Evolutionary conservation across 30 jellyfish, hydroid and myxozoan genomes (phyloP).

Genomic region (Hydractinia echinata): DNA sequence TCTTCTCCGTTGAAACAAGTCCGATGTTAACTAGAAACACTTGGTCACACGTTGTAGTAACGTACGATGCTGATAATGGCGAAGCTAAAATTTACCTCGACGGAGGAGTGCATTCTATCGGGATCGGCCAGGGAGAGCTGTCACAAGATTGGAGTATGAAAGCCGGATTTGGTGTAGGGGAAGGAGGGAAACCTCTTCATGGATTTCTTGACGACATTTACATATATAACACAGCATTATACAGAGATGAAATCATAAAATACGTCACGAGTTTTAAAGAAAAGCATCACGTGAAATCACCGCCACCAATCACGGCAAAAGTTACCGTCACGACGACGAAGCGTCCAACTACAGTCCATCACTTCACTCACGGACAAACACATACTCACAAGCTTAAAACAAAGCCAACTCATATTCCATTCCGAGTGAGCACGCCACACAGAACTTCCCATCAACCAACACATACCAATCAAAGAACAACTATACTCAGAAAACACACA

Average conservation of each 20-base stretch:
- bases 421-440: background rate
- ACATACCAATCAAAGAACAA: background rate
- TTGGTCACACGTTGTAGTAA: conserved; percentile 84
- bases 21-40: conserved; percentile 45
- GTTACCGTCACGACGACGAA: conserved; percentile 44
- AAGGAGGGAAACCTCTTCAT: conserved; percentile 67
- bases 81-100: conserved; percentile 88
- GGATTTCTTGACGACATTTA: conserved; percentile 88
- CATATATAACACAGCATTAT: conserved; percentile 67
- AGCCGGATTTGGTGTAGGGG: conserved; percentile 91
- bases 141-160: conserved; percentile 87
- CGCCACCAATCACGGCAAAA: conserved; percentile 51
- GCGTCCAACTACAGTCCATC: conserved; percentile 52
- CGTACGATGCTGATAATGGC: conserved; percentile 74
- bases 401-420: conserved; percentile 9
- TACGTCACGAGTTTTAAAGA: conserved; percentile 71
- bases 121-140: conserved; percentile 76
- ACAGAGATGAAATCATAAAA: conserved; percentile 52
- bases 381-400: background rate
- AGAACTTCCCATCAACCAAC: conserved; percentile 27
- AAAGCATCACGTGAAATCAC: conserved; percentile 28
- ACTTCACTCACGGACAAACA: background rate
- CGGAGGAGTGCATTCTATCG: conserved; percentile 69
- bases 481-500: background rate
- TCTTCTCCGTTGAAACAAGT: conserved; percentile 63